Base-by-base conservation (phyloP, 2,113 vertebrate species). In the Sakesphorus luctuosus region DNA sequence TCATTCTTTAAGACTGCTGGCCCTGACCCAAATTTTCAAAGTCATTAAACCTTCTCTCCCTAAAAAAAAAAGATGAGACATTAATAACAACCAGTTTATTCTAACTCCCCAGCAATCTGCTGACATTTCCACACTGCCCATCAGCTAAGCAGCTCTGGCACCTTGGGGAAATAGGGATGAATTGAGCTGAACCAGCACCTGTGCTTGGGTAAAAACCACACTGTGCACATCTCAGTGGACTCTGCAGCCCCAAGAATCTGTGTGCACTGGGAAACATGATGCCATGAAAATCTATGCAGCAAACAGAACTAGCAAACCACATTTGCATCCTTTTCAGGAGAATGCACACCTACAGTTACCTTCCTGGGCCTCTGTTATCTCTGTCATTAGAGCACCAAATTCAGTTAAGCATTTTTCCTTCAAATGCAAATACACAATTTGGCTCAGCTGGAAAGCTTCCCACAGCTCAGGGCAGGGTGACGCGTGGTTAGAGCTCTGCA, bases 391-490 rank as follows among this genome's bases (percentile, higher is more conserved):
- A 92, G 86, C 56, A 69, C 21, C 20, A 13, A 56, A 44, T 82
- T 81, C 86, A 28, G 56, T 44, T 47, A 46, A 84, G 55, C n/a
- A 9, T 77, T 69, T 35, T 82, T 56, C 20, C 62, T 78, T 69
- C 78, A 69, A 55, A 69, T 26, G 55, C 46, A 62, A 68, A 84
- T 74, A 47, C 36, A 58, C 40, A 90, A 66, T 4, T 29, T 5
- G 5, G 25, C 46, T 81, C 85, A 62, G 74, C 50, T 75, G 66
- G 71, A 85, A 68, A 71, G 83, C 46, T 53, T 35, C 71, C 66
- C 82, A 52, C 59, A 44, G 86, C 71, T 90, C 89, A 66, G 36
- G 86, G 55, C 59, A 87, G 82, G 56, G 52, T 82, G 43, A 69
- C 59, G 25, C 12, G 3, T 25, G 9, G 38, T 81, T 77, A 69